Evolutionary conservation across 2,797 vertebrate genomes (phyloP).

Genomic region (Adrianichthys oophorus): DNA sequence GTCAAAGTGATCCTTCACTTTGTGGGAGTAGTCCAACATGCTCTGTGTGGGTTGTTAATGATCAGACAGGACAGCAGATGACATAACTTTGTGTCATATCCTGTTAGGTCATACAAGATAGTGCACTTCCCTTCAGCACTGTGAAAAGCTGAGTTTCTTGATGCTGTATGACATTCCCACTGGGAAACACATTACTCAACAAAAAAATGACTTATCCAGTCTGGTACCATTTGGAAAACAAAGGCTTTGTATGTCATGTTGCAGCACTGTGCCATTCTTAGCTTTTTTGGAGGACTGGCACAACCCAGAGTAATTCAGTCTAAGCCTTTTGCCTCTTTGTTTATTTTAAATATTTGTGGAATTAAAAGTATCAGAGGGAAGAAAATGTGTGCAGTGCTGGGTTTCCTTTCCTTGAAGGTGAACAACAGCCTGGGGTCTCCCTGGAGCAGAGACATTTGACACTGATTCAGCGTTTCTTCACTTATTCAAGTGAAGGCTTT

Average conservation of each 20-base stretch:
- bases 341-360: conserved; percentile 42
- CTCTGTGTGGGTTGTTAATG: conserved; percentile 47
- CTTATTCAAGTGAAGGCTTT: conserved; percentile 54
- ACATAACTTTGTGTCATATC: conserved; percentile 75
- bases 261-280: conserved; percentile 64
- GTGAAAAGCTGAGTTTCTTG: conserved; percentile 44
- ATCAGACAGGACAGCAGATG: conserved; percentile 65
- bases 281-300: conserved; percentile 60
- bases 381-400: conserved; percentile 17
- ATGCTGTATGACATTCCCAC: conserved; percentile 46
- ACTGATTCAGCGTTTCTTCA: conserved; percentile 64
- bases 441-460: conserved; percentile 48
- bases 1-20: conserved; percentile 29
- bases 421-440: conserved; percentile 46
- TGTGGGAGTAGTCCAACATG: conserved; percentile 38
- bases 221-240: conserved; percentile 47
- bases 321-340: conserved; percentile 53
- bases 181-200: conserved; percentile 52
- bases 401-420: conserved; percentile 29
- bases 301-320: conserved; percentile 60
- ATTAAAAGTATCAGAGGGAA: conserved; percentile 34
- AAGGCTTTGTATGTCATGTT: conserved; percentile 51
- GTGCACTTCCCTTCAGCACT: conserved; percentile 40
- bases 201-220: conserved; percentile 51
- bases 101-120: conserved; percentile 72